Evolutionary conservation across 2,113 vertebrate species (phyloP).

Genomic region (Girardinichthys multiradiatus): DNA sequence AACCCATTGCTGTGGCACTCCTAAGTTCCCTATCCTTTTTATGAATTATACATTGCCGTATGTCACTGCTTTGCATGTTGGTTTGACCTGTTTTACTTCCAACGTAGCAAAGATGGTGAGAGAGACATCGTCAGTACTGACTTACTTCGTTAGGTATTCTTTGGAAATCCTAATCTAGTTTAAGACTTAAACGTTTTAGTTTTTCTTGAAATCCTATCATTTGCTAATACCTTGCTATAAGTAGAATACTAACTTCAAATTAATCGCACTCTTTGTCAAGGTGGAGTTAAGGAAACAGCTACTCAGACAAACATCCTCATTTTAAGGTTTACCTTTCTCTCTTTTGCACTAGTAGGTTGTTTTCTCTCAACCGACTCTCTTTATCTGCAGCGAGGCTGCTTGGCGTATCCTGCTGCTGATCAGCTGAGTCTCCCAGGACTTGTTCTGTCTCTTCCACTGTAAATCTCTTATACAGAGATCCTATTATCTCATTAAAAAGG

Average conservation of each 20-base stretch:
- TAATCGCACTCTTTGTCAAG: too few species aligned
- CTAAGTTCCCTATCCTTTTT: background rate
- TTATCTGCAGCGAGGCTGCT: conserved; percentile 19
- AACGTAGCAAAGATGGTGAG: too few species aligned
- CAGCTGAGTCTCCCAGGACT: background rate
- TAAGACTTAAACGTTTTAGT: too few species aligned
- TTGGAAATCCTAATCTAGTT: background rate
- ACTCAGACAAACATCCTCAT: background rate
- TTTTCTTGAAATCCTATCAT: too few species aligned
- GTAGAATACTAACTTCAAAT: too few species aligned
- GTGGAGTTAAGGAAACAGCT: too few species aligned
- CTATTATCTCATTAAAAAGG: background rate
- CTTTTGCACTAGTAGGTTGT: background rate
- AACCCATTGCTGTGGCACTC: background rate
- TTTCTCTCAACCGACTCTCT: background rate
- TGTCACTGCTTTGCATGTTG: background rate
- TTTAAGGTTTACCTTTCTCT: background rate
- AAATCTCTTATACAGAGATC: background rate
- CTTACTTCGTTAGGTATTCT: background rate
- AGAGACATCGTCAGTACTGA: too few species aligned
- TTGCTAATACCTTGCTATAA: too few species aligned
- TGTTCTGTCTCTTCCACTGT: background rate
- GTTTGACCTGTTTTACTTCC: background rate
- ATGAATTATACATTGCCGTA: background rate
- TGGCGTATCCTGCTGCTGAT: background rate